Evolutionary conservation across 2,888 invertebrate genomes (phyloP), one percentile per base, ranked within the genome.

Genomic region (Galeopsomyia nigrocyanea): DNA sequence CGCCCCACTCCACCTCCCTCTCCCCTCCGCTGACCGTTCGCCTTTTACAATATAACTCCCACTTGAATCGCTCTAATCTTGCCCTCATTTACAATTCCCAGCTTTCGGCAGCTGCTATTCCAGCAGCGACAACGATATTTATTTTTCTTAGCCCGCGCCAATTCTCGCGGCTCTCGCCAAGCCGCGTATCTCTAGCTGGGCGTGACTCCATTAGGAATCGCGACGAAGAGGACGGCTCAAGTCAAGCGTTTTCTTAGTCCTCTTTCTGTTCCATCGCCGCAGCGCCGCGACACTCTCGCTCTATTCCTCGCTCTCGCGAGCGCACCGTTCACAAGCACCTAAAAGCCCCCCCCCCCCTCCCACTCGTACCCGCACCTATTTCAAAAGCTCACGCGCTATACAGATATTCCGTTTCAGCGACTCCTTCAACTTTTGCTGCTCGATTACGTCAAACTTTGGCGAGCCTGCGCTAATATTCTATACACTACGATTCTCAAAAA

Each of bases 191-290:
- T 39, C 65, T 62, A 74, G 67, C 70, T 76, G 74, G 72, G 76
- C 76, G 76, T 76, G 74, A 76, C 76, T 76, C 74, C 74, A 74
- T 76, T 76, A 76, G 70, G 70, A 73, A 72, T 76, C 67, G 68
- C 70, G 67, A 71, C 55, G 60, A 70, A 55, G 16, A n/a, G 61
- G 57, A 55, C 57, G 62, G 60, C 10, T 31, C 26, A 60, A 61
- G 65, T 50, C 61, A 56, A 64, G 67, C 47, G 26, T 13, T 47
- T 13, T 21, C 21, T 16, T 39, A 22, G 60, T 51, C 19, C 47
- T 67, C 47, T 60, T 21, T 14, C 47, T 61, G 26, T 21, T 17
- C 55, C 10, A 14, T 17, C 49, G 26, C 26, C 26, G 26, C 26
- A 3, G 26, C 26, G 26, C 26, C 26, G 26, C 26, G 26, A n/a